Evolutionary conservation across 2,113 vertebrate species (phyloP).

Genomic region (Pycnonotus jocosus): DNA sequence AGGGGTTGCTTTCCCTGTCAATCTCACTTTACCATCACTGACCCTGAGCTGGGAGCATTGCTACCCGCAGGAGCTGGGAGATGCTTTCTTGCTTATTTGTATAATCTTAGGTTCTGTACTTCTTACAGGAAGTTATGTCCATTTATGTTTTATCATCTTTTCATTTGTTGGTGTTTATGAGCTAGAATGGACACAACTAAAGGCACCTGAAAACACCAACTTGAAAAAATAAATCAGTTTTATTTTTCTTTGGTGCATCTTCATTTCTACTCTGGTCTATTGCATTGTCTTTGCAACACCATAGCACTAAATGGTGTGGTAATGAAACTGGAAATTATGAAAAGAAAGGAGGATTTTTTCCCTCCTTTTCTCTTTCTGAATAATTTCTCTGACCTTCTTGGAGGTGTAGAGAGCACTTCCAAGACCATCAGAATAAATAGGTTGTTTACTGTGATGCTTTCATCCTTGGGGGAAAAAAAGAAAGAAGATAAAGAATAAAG

Average conservation of each 20-base stretch:
- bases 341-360: neutral
- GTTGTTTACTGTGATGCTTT: conserved; percentile 47
- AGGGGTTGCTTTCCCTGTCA: conserved; percentile 13
- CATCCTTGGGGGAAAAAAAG: neutral
- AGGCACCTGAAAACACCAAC: neutral
- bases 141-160: neutral
- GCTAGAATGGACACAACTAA: neutral
- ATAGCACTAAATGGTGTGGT: neutral
- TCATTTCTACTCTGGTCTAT: neutral
- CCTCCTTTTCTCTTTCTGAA: neutral
- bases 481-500: neutral
- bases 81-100: neutral
- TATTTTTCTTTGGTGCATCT: neutral
- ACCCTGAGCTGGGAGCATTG: neutral
- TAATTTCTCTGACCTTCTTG: conserved; percentile 36
- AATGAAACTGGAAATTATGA: neutral
- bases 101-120: neutral
- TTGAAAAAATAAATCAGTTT: neutral
- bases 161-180: neutral
- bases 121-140: neutral
- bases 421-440: conserved; percentile 50
- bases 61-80: neutral
- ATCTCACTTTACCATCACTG: neutral
- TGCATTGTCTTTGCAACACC: neutral
- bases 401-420: conserved; percentile 32